A percentile compares a stretch with the other conserved stretches of the same genome.
Evolutionary conservation across 64 coral and sea anemone genomes (phyloP).

Genomic region (Pocillopora damicornis): DNA sequence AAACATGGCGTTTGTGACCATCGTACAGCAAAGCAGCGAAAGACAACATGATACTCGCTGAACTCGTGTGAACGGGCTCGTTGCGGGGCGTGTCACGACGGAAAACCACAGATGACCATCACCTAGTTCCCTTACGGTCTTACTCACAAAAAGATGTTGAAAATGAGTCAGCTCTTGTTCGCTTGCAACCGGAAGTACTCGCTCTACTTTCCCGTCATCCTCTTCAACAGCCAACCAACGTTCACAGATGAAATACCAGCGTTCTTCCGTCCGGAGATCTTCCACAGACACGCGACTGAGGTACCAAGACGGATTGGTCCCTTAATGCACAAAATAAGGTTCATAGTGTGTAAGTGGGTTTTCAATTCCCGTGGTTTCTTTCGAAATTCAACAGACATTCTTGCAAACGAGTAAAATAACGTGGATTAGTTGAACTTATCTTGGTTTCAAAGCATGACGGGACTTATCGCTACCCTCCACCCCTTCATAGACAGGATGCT

Average conservation of each 20-base stretch:
- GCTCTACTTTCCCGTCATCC: slow-evolving; percentile 76
- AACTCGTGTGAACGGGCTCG: slow-evolving; percentile 75
- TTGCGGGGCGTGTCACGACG: slow-evolving; percentile 59
- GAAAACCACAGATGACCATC: slow-evolving; percentile 94
- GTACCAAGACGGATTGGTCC: slow-evolving; percentile 66
- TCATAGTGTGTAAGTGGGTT: background rate
- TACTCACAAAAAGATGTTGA: slow-evolving; percentile 77
- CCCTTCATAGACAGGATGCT: no score
- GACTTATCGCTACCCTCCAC: background rate
- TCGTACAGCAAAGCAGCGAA: slow-evolving; percentile 79
- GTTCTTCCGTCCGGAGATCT: slow-evolving; percentile 63
- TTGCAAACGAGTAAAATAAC: no score
- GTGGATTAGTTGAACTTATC: no score
- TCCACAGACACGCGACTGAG: slow-evolving; percentile 81
- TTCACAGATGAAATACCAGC: slow-evolving; percentile 80
- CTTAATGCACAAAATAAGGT: background rate
- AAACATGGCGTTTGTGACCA: slow-evolving; percentile 91
- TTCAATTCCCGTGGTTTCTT: background rate
- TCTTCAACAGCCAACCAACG: slow-evolving; percentile 85
- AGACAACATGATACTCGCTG: slow-evolving; percentile 72
- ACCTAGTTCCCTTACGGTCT: slow-evolving; percentile 75
- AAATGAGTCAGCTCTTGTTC: slow-evolving; percentile 79
- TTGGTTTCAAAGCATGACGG: no score
- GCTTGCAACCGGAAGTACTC: slow-evolving; percentile 75
- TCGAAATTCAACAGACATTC: no score